Base-by-base conservation (phyloP, 2,113 vertebrate species). In the Entosphenus tridentatus region DNA sequence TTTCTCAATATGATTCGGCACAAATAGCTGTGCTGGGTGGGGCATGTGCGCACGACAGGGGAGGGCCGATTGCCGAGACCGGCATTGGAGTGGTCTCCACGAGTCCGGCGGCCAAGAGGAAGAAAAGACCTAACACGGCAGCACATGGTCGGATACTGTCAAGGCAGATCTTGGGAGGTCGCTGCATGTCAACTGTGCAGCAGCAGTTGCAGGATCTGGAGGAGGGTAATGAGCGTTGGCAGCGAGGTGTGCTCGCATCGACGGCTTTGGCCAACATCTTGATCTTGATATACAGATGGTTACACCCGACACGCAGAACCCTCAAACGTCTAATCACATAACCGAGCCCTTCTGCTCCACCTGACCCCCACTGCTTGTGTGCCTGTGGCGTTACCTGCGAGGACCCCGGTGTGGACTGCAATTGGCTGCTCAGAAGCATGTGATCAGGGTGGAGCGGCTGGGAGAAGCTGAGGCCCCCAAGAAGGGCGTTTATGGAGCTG, bases 391-490 rank as follows among this genome's bases (percentile, higher is more conserved):
- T 39, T 78, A 96, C 93, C 89, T 97, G 93, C 67, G 91, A 96
- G 72, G 89, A 86, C 57, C 90, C 87, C 0, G 89, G 93, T 0
- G 93, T 96, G 62, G 83, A 84, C 3, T 95, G 75, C 21, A 96
- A 78, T 56, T 96, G 91, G 74, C 86, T 96, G 39, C 85, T 84
- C 62, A 97, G 75, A 70, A 96, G 75, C 91, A 96, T 96, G 77
- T 97, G 88, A 69, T 96, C 90, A 2, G 86, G 86, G 73, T 85
- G 86, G 58, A 84, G 76, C 0, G 93, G 93, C 75, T 97, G 93
- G 0, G 91, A 96, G 77, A 96, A 96, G 78, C 91, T 93, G 78
- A 92, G 85, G 10, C 84, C 87, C 73, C 81, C 82, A 56, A 84
- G 84, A 2, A 85, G 77, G 2, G 78, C 77, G 71, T 83, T 80